Conservation (phyloP, 2,888 invertebrate genomes). For the Trissolcus japonicus region DNA sequence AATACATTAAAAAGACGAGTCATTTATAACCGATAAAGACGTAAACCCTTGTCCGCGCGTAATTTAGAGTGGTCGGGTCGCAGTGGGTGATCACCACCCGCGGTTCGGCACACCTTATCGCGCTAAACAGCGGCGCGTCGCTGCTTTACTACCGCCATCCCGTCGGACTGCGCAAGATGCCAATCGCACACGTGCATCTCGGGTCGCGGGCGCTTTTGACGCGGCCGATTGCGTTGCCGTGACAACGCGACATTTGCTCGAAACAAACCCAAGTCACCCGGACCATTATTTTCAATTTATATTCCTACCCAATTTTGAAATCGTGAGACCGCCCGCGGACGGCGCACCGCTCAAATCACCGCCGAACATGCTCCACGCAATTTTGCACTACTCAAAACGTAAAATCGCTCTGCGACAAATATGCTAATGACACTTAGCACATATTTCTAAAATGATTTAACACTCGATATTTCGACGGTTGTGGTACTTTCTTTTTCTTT, state of each 20-base stretch:
- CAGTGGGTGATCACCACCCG: constrained; percentile 74
- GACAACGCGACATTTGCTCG: constrained; percentile 65
- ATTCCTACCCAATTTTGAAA: constrained; percentile 68
- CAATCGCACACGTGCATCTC: constrained; percentile 16
- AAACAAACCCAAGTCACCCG: constrained; percentile 57
- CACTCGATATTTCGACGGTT: background rate
- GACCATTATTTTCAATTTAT: constrained; percentile 75
- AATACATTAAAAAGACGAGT: constrained; percentile 48
- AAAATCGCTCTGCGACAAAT: background rate
- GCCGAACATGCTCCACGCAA: constrained; percentile 51
- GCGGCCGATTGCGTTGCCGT: constrained; percentile 61
- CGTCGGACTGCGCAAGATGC: constrained; percentile 15
- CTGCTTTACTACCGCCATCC: background rate
- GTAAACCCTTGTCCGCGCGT: constrained; percentile 73
- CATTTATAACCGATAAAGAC: constrained; percentile 72
- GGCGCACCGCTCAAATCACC: constrained; percentile 49
- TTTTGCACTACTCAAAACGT: constrained; percentile 21
- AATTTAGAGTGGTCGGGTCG: constrained; percentile 75
- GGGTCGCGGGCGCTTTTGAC: constrained; percentile 49
- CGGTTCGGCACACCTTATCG: constrained; percentile 72
- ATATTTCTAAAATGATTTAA: constrained; percentile 22
- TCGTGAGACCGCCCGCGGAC: constrained; percentile 67
- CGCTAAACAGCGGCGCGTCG: constrained; percentile 56
- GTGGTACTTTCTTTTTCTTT: background rate
- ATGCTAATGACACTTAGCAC: constrained; percentile 47